Evolutionary conservation across 2,113 vertebrate species (phyloP).

Genomic region (Pionites leucogaster): DNA sequence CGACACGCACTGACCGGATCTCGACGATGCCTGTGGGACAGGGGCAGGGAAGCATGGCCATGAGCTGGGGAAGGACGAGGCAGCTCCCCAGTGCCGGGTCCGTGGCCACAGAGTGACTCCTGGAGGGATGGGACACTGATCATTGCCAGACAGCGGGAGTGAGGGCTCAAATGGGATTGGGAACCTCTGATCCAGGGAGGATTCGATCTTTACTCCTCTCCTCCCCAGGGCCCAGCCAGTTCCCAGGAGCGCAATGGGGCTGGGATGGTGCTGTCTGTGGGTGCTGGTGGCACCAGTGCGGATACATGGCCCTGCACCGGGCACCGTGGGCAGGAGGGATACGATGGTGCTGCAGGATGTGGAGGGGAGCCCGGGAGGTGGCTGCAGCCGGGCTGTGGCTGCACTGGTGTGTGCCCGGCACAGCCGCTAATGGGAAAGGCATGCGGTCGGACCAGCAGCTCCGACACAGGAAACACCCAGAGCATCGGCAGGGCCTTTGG

Average conservation of each 20-base stretch:
- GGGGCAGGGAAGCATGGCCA: neutral
- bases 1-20: conserved; percentile 91
- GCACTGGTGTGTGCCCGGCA: neutral
- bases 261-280: accelerated
- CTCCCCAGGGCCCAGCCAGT: neutral
- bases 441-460: conserved; percentile 36
- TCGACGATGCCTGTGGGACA: conserved; percentile 85
- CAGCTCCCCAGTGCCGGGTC: accelerated
- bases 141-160: neutral
- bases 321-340: neutral
- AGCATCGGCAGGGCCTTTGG: neutral
- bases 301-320: neutral
- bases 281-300: accelerated
- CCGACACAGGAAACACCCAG: conserved; percentile 37
- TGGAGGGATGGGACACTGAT: neutral
- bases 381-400: neutral
- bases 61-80: neutral
- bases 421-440: conserved; percentile 52
- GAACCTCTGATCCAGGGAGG: neutral
- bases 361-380: neutral
- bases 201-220: neutral
- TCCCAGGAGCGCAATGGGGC: neutral
- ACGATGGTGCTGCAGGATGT: accelerated
- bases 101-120: neutral
- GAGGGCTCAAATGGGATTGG: neutral